Evolutionary conservation across 2,113 vertebrate species (phyloP).

Genomic region (Axis porcinus): DNA sequence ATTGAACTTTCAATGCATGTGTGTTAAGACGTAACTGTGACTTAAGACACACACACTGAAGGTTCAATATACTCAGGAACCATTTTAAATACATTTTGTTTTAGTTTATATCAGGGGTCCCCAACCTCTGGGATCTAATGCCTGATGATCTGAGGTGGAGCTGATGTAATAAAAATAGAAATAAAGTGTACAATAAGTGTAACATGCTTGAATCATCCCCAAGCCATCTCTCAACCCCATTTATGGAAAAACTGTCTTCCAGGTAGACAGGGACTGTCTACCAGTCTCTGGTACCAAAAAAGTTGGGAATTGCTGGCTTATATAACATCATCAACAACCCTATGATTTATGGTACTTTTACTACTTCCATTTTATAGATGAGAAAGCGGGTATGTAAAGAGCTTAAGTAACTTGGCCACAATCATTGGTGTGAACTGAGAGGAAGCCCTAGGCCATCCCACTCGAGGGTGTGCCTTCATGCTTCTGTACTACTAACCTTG

Average conservation of each 20-base stretch:
- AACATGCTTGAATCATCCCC: neutral
- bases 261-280: neutral
- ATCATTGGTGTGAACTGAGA: neutral
- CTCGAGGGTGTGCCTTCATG: neutral
- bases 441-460: neutral
- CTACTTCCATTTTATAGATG: neutral
- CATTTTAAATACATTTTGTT: neutral
- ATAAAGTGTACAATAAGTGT: neutral
- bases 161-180: neutral
- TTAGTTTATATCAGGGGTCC: neutral
- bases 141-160: neutral
- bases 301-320: neutral
- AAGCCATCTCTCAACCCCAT: neutral
- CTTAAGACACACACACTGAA: neutral
- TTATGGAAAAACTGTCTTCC: neutral
- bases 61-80: neutral
- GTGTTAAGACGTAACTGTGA: too few species aligned
- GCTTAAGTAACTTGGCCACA: neutral
- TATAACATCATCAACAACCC: neutral
- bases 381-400: neutral
- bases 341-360: neutral
- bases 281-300: neutral
- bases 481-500: neutral
- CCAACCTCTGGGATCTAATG: neutral
- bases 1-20: rapidly evolving